Evolutionary conservation across 2,113 vertebrate species (phyloP), one percentile per base, ranked within the genome.

Genomic region (Siphamia tubifer): DNA sequence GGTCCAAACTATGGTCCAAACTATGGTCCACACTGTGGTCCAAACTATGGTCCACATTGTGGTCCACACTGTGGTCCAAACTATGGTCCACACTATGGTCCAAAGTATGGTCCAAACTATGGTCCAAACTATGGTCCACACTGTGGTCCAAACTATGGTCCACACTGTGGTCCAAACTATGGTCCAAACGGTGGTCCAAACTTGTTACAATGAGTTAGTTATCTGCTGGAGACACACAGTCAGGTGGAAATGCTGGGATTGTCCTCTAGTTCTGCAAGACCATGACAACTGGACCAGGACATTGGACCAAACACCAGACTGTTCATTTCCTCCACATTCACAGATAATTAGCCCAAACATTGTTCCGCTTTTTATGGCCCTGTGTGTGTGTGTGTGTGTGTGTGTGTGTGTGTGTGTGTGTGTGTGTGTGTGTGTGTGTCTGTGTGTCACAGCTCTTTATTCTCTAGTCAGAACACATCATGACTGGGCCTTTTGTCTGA

Each of bases 361-460:
- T 68, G 51, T 64, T 77, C 49, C 48, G 27, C 9, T 28, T 79
- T 77, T 71, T 64, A 62, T 81, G 52, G 68, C 34, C 30, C 45
- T 21, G 49, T 20, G 57, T 47, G 43, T 1, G 2, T 24, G 64
- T 65, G 74, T 76, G 42, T 76, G 62, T 57, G 24, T 48, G 56
- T 44, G 30, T 45, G 54, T 76, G 62, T 57, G 24, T 48, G 56
- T 44, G 30, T 45, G 54, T 21, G 49, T 20, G 57, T 47, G 43
- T 1, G 2, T 24, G 64, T 65, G 74, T 76, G 42, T 76, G 62
- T 57, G 24, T 48, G 56, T 44, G 30, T 45, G 54, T n/a, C n/a
- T n/a, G 72, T 74, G 81, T 79, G 84, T 83, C 79, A 65, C 75
- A 66, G 75, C 51, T 81, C 84, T 89, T 87, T 89, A 84, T 90